These are phyloP conservation scores for Panonychus citri DNA, from an alignment of 1,140 invertebrate species.

Conservation along the genomic window DNA sequence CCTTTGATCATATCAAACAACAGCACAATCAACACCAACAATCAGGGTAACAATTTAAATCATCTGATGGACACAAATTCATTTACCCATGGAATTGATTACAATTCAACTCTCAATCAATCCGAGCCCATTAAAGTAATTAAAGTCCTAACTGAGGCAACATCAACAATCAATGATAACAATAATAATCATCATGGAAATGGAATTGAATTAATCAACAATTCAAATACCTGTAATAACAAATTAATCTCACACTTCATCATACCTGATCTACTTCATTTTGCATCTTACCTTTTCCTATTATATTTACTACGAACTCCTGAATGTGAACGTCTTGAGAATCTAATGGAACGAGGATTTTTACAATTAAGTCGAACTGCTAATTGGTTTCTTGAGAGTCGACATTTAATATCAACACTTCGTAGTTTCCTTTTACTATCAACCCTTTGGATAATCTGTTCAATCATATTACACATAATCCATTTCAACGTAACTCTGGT, in stretches of 20 bases:
- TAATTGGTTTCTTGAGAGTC: constrained; percentile 3
- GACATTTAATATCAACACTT: background rate
- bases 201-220: background rate
- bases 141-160: background rate
- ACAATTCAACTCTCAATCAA: background rate
- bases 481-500: background rate
- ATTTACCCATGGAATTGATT: background rate
- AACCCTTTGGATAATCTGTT: constrained; percentile 3
- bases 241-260: constrained; percentile 6
- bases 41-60: too few relatives aligned
- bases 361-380: constrained; percentile 2
- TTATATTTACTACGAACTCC: constrained; percentile 9
- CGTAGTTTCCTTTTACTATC: constrained; percentile 6
- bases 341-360: constrained; percentile 11
- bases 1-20: background rate
- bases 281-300: constrained; percentile 8
- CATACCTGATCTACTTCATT: constrained; percentile 11
- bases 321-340: constrained; percentile 11
- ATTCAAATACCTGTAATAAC: background rate
- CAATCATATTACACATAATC: constrained; percentile 3
- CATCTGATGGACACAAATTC: too few relatives aligned
- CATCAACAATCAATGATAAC: background rate
- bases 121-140: background rate
- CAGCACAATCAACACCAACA: background rate
- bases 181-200: too few relatives aligned